Evolutionary conservation across 2,797 vertebrate genomes (phyloP), one percentile per base, ranked within the genome.

Genomic region (Steatocranus sp.): DNA sequence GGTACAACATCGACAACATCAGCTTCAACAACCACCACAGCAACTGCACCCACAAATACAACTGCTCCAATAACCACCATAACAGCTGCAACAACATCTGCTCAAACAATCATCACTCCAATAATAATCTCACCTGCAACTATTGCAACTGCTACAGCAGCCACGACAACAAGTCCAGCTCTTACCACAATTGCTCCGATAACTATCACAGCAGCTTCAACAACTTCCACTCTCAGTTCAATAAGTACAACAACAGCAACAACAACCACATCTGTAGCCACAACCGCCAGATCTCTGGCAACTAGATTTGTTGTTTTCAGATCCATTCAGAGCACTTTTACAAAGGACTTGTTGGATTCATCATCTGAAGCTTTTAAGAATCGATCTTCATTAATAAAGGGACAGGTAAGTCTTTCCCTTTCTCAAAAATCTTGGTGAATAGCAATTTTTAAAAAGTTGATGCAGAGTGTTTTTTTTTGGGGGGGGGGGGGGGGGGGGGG

Each of bases 1-100:
- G 4, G 0, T 46, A 46, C 43, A 46, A 8, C 43, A 46, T 46
- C 0, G 4, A 46, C 15, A 4, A 5, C 15, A 8, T 46, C 7
- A 46, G 1, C 2, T 8, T 0, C 0, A 17, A 46, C 1, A 0
- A 43, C 41, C 0, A 43, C 14, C 0, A 7, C 41, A 43, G 12
- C 38, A 0, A 0, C 38, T 41, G 1, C 0, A 41, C n/a, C n/a
- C n/a, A 17, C 43, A 11, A 38, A 2, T 4, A 46, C 43, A n/a
- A n/a, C n/a, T 6, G 6, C 12, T 41, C 0, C 1, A 11, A 38
- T 11, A 11, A 38, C 36, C 5, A 6, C 38, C 0, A 12, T 3
- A 6, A 0, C 11, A 3, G 3, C 38, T 11, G 5, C 38, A 41
- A 41, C 25, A 25, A 14, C 12, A 41, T 11, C 12, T 14, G 0